phyloP scores from a whole-genome alignment of 1,140 invertebrate genomes.

The Aplysia californica region DNA sequence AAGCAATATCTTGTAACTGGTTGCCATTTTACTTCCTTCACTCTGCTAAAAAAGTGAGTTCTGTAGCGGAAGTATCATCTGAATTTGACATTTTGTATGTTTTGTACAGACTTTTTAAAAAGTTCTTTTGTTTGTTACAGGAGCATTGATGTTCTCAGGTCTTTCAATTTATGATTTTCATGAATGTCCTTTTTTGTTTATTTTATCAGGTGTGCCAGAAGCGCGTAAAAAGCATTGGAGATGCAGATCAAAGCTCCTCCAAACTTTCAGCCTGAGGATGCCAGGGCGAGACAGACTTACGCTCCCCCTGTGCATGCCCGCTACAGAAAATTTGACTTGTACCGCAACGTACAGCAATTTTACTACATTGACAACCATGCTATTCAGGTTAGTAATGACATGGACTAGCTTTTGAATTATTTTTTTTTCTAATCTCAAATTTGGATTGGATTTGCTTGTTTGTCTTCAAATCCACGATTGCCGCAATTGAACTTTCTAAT shows the following conservation, averaged over 20 bases:
- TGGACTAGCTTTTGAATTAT: no score
- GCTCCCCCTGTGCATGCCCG: conserved; percentile 52
- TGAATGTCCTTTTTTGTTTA: neutral
- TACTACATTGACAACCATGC: conserved; percentile 65
- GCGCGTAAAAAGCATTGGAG: conserved; percentile 7
- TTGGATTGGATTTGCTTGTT: no score
- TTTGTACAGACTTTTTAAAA: neutral
- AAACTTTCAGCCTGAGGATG: conserved; percentile 49
- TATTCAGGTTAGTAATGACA: conserved; percentile 50
- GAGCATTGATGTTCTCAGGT: no score
- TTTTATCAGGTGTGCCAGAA: neutral
- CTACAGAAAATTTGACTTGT: conserved; percentile 64
- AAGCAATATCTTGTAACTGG: no score
- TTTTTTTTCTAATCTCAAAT: no score
- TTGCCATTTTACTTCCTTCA: no score
- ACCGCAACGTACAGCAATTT: conserved; percentile 61
- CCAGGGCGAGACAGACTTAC: conserved; percentile 41
- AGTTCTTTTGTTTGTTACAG: neutral
- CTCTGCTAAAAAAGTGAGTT: neutral
- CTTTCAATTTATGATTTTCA: no score
- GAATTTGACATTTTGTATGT: neutral
- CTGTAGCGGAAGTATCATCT: neutral
- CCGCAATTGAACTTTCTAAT: no score
- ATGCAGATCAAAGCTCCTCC: conserved; percentile 57
- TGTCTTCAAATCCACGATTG: no score